Base-by-base conservation (phyloP, 2,888 invertebrate species). In the Aplocera efformata region DNA sequence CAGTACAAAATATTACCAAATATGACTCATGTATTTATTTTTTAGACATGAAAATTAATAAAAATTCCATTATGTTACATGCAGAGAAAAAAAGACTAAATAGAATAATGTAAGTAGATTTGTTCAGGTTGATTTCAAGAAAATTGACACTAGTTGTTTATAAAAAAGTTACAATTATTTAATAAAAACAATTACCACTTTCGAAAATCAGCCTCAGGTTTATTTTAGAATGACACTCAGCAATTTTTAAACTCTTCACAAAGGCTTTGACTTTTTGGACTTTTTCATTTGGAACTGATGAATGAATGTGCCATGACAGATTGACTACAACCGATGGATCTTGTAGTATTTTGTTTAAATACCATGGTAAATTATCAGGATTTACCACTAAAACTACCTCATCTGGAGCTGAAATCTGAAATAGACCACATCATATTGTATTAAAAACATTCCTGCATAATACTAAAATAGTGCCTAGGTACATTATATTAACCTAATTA, bases 151-250 rank as follows among this genome's bases (percentile, higher is more conserved):
- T n/a, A n/a, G n/a, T n/a, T n/a, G n/a, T n/a, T n/a, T n/a, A n/a
- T n/a, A n/a, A n/a, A n/a, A n/a, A n/a, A n/a, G n/a, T n/a, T n/a
- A n/a, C 23, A 21, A 26, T 29, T 31, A 13, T 25, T 17, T 22
- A 10, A n/a, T 3, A 21, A 21, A 21, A 6, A 7, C n/a, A 23
- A 27, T 89, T 89, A 94, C 94, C 92, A 79, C 91, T 84, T 88
- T 94, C 95, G 91, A 94, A 95, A 65, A 96, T 93, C 63, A 95
- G 77, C 55, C 91, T 90, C 17, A 95, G 52, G 40, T 91, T 90
- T 11, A 92, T 61, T 60, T 84, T 64, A 53, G 66, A 47, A 43
- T 46, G 51, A 30, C 45, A 45, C 27, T 48, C 51, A 11, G 39
- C 25, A 17, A 46, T 48, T 48, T 61, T 56, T 7, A 77, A 57